Evolutionary conservation across 2,888 invertebrate species (phyloP).

Genomic region (Mythimna ferrago): DNA sequence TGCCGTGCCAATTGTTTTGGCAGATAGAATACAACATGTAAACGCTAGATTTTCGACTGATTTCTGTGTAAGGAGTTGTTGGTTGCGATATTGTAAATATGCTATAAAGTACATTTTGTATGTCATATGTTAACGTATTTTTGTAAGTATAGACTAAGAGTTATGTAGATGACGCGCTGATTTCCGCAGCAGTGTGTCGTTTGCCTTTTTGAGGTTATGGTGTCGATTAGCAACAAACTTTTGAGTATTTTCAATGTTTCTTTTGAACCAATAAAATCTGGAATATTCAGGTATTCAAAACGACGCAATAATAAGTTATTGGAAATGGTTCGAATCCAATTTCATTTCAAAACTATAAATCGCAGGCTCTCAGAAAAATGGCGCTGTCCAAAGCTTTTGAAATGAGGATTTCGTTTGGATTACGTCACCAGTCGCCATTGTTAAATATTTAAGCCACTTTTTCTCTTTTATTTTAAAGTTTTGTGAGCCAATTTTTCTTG

Average conservation of each 20-base stretch:
- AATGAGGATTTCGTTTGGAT: conserved; percentile 17
- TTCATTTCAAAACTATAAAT: conserved; percentile 22
- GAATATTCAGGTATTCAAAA: not conserved
- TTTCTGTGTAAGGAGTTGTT: conserved; percentile 68
- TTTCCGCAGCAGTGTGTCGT: conserved; percentile 38
- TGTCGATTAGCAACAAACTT: conserved; percentile 47
- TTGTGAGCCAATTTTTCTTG: conserved; percentile 21
- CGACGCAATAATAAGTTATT: not conserved
- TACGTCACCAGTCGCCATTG: conserved; percentile 19
- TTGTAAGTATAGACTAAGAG: conserved; percentile 46
- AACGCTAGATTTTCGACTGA: conserved; percentile 77
- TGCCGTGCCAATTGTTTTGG: conserved; percentile 57
- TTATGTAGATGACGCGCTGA: conserved; percentile 21
- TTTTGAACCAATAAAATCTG: not conserved
- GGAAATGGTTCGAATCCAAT: conserved; percentile 20
- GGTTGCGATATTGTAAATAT: conserved; percentile 46
- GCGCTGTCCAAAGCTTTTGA: conserved; percentile 6
- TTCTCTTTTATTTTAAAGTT: conserved; percentile 19
- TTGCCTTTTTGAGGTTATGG: conserved; percentile 31
- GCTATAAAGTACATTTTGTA: conserved; percentile 46
- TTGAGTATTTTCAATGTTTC: not conserved
- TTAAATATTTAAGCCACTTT: conserved; percentile 20
- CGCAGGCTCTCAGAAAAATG: conserved; percentile 11
- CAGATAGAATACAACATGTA: conserved; percentile 43
- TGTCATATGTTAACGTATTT: conserved; percentile 47